A percentile compares a stretch with the other conserved stretches of the same genome.
Evolutionary conservation across 1,140 invertebrate genomes (phyloP).

Genomic region (Euborellia annulipes): DNA sequence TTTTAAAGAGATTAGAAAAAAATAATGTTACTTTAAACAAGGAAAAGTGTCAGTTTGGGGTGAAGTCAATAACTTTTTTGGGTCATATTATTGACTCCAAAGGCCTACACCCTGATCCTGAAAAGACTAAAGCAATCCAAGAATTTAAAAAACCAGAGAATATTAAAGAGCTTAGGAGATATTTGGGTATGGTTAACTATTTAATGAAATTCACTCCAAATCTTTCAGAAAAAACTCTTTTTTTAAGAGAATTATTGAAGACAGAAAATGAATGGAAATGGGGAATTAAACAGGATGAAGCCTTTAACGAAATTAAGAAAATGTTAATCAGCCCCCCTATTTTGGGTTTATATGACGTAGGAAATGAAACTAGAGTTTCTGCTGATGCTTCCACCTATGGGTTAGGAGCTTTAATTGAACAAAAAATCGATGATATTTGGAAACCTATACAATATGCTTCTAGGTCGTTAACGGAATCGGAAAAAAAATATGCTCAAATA

Average conservation of each 20-base stretch:
- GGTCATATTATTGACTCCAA: constrained; percentile 21
- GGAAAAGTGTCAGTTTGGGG: constrained; percentile 9
- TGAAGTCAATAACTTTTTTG: constrained; percentile 16
- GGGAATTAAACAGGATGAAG: neutral
- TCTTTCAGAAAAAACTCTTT: no score
- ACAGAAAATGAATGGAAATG: neutral
- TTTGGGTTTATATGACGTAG: constrained; percentile 17
- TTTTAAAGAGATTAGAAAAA: constrained; percentile 9
- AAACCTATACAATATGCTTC: neutral
- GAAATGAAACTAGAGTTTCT: neutral
- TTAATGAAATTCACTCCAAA: constrained; percentile 1
- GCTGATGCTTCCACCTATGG: constrained; percentile 1
- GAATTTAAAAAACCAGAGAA: constrained; percentile 18
- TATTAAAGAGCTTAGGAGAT: constrained; percentile 21
- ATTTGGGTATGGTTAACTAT: constrained; percentile 17
- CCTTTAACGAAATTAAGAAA: neutral
- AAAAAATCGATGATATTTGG: constrained; percentile 6
- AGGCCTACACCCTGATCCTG: constrained; percentile 20
- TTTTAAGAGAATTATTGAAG: no score
- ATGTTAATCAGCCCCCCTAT: constrained; percentile 5
- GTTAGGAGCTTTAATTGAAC: neutral
- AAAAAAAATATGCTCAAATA: constrained; percentile 14
- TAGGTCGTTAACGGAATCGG: neutral
- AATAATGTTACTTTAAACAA: constrained; percentile 10
- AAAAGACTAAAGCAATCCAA: constrained; percentile 16